A percentile compares a stretch with the other conserved stretches of the same genome.
Conservation (phyloP, 2,888 invertebrate genomes). For the Protophormia terraenovae region DNA sequence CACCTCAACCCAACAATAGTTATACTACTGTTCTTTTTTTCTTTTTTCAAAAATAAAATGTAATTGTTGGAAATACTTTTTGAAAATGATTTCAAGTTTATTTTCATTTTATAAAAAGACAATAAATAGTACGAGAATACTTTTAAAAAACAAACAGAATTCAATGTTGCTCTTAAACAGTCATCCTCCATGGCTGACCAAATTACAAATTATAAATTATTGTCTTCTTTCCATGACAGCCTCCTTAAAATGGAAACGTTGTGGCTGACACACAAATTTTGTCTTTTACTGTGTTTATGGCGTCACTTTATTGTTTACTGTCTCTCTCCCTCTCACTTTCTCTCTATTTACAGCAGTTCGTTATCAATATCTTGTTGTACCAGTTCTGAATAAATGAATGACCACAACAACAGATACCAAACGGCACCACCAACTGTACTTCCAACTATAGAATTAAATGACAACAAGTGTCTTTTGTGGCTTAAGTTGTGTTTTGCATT, state of each 20-base stretch:
- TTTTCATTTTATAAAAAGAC: background rate
- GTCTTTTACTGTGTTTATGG: slow-evolving; percentile 18
- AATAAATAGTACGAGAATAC: too few species aligned
- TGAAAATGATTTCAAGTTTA: background rate
- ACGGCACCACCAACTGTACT: background rate
- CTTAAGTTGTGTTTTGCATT: background rate
- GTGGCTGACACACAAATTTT: background rate
- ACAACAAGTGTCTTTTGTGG: slow-evolving; percentile 38
- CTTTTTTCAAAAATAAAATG: background rate
- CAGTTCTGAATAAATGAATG: background rate
- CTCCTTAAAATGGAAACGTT: background rate
- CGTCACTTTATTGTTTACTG: background rate
- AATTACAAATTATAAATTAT: background rate
- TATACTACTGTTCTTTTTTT: too few species aligned
- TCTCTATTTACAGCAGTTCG: too few species aligned
- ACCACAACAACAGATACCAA: background rate
- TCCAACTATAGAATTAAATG: background rate
- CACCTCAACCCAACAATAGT: background rate
- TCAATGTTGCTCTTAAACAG: background rate
- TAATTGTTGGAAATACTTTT: background rate
- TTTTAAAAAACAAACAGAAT: too few species aligned
- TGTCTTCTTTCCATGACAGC: background rate
- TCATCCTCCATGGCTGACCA: background rate
- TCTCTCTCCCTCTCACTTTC: too few species aligned
- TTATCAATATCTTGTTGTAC: background rate